Percentiles rank a stretch among this genome's conserved stretches.
phyloP scores from a whole-genome alignment of 2,113 vertebrate genomes.

The Melanostigma gelatinosum region DNA sequence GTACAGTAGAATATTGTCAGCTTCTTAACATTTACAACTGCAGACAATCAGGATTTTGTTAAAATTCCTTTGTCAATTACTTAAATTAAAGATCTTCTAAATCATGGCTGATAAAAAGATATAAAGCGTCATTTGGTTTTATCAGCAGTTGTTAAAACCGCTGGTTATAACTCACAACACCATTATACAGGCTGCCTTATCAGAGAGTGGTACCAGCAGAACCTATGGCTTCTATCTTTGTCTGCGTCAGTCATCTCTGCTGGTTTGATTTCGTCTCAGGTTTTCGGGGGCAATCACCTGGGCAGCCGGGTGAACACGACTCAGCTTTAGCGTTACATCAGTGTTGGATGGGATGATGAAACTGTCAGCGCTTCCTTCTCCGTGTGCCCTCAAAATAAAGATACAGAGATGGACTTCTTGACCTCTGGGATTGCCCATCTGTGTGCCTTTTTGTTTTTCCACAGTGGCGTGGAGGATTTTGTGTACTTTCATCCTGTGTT shows the following conservation, averaged over 20 bases:
- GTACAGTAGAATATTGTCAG: not conserved
- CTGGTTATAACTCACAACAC: not conserved
- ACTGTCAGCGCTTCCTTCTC: conserved; percentile 22
- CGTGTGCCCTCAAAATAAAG: conserved; percentile 17
- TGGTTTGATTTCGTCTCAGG: conserved; percentile 26
- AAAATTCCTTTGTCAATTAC: not conserved
- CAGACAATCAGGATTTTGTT: not conserved
- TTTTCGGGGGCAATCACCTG: conserved; percentile 7
- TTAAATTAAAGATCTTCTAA: not conserved
- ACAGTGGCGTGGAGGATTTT: conserved; percentile 6
- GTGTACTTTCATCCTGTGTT: conserved; percentile 6
- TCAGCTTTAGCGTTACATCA: conserved; percentile 45
- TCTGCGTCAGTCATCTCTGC: not conserved
- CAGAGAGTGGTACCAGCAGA: not conserved
- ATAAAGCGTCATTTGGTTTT: not conserved
- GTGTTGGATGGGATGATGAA: conserved; percentile 51
- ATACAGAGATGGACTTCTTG: conserved; percentile 29
- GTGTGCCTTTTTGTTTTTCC: not conserved
- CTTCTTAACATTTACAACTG: not conserved
- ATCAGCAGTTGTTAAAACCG: not conserved
- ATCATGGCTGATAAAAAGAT: not conserved
- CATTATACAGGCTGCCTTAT: not conserved
- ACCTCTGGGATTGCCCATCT: conserved; percentile 34
- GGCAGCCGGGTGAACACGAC: conserved; percentile 22
- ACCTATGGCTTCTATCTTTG: not conserved